Evolutionary conservation across 2,797 vertebrate genomes (phyloP), one percentile per base, ranked within the genome.

Genomic region (Rallus crepitans): DNA sequence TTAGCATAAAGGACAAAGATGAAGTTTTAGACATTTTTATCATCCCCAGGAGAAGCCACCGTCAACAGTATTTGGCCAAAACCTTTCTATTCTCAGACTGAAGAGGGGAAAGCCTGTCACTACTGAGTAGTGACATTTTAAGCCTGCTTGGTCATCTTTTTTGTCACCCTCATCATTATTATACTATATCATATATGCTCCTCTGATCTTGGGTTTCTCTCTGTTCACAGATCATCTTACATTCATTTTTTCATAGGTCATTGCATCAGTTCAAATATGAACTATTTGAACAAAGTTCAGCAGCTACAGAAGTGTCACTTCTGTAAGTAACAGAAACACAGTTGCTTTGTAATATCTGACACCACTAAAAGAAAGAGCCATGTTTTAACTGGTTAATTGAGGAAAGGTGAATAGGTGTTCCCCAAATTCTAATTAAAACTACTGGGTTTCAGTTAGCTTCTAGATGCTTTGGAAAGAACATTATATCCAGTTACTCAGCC

Each of bases 1-100:
- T 63, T 73, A 92, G 47, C n/a, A 63, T 39, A 78, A 91, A 69
- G 35, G 9, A 94, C 50, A 52, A 92, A 83, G n/a, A 91, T 81
- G 65, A 80, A 63, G 52, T 87, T 87, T 89, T 69, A 83, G 76
- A 56, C 69, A 92, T 88, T 93, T 87, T 87, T 9, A 79, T 89
- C 79, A 88, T 63, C 25, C 25, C 92, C 69, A 39, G 45, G 56
- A 90, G 39, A 30, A 85, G 61, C 72, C 24, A 81, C 16, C 64
- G 75, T 53, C 68, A 73, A 71, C 14, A 68, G 27, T 11, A 71
- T 68, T 88, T 93, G 61, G 47, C 50, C 76, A 85, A 87, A 94
- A 55, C 15, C 18, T 40, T 85, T 89, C 39, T 71, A 15, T 80
- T 87, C 37, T 42, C 48, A 45, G 15, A 39, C 8, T 5, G 8